Conservation (phyloP, 2,797 vertebrate species). For the Pseudochirops cupreus region DNA sequence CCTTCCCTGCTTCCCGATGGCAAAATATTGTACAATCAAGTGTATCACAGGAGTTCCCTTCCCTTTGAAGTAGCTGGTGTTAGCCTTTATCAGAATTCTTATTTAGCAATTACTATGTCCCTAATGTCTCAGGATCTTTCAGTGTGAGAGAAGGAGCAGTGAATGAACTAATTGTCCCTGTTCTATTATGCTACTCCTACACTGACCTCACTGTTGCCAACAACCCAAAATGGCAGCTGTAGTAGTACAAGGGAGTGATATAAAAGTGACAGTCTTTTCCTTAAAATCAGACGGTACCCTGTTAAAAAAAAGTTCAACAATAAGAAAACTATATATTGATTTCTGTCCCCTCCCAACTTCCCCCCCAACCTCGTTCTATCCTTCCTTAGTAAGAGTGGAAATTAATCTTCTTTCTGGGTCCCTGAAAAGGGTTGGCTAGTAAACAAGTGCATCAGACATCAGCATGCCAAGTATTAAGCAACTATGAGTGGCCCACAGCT, state of each 20-base stretch:
- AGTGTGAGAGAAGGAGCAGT: slow-evolving; percentile 35
- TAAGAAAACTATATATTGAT: slow-evolving; percentile 11
- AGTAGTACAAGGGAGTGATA: background rate
- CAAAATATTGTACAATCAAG: background rate
- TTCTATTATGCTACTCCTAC: slow-evolving; percentile 59
- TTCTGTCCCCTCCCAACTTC: background rate
- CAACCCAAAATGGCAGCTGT: slow-evolving; percentile 62
- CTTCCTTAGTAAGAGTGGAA: background rate
- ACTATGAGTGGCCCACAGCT: background rate
- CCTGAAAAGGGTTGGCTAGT: background rate
- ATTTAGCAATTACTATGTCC: slow-evolving; percentile 60
- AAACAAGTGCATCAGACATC: background rate
- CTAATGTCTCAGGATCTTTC: slow-evolving; percentile 57
- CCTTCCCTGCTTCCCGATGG: background rate
- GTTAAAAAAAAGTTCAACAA: background rate
- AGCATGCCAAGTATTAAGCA: background rate
- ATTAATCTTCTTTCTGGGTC: slow-evolving; percentile 8
- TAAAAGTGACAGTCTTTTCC: slow-evolving; percentile 29
- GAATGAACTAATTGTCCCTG: slow-evolving; percentile 67
- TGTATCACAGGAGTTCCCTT: background rate
- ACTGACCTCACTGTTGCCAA: slow-evolving; percentile 60
- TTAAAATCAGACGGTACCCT: slow-evolving; percentile 34
- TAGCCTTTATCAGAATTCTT: slow-evolving; percentile 51
- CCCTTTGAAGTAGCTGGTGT: slow-evolving; percentile 46
- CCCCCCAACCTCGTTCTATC: background rate